Evolutionary conservation across 2,113 vertebrate genomes (phyloP).

Genomic region (Gallinago paraguaiae): DNA sequence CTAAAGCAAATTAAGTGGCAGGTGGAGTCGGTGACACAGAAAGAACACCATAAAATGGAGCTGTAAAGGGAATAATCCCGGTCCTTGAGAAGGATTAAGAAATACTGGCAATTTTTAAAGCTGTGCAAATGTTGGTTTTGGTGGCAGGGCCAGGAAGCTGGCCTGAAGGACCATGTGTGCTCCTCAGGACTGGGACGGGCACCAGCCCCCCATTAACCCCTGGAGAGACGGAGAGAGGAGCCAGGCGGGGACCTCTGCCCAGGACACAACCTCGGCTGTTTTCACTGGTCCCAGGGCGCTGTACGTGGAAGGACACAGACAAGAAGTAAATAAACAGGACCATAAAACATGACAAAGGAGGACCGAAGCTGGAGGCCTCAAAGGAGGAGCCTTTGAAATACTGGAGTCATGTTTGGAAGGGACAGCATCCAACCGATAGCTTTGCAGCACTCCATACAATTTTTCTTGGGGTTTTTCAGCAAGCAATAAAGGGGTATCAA

Average conservation of each 20-base stretch:
- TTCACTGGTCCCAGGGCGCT: not conserved
- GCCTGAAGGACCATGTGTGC: not conserved
- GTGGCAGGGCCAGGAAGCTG: not conserved
- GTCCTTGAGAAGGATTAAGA: not conserved
- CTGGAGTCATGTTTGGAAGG: not conserved
- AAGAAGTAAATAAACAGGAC: not conserved
- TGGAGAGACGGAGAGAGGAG: not conserved
- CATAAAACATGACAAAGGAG: not conserved
- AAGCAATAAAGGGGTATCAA: not conserved
- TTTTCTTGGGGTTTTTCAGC: not conserved
- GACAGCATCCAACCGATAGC: not conserved
- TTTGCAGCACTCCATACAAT: not conserved
- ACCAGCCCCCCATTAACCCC: not conserved
- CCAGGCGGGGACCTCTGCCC: not conserved
- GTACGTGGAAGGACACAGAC: not conserved
- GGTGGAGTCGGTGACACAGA: not conserved
- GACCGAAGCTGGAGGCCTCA: not conserved
- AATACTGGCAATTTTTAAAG: not conserved
- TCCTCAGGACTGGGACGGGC: not conserved
- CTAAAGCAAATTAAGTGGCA: not conserved
- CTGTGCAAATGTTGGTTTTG: not conserved
- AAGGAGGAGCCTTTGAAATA: not conserved
- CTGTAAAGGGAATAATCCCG: not conserved
- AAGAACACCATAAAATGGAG: not conserved
- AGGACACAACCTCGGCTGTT: fast-evolving